These are phyloP conservation scores for Ptychadena robeensis DNA, from an alignment of 2,797 vertebrate species.

Conservation along the genomic window DNA sequence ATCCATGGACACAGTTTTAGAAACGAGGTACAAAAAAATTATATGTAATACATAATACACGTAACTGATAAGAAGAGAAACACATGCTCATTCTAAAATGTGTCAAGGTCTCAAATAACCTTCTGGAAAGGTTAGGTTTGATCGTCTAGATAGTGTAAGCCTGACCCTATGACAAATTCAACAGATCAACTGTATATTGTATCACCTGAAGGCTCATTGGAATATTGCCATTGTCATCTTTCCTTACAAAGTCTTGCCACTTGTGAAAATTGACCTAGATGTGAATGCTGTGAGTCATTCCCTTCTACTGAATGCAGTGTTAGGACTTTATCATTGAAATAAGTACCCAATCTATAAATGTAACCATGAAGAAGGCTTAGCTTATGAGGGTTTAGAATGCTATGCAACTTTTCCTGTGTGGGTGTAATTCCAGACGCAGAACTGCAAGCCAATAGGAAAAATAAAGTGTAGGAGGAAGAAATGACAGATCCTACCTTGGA, in stretches of 20 bases:
- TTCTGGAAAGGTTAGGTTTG: neutral
- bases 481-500: conserved; percentile 58
- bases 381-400: conserved; percentile 3
- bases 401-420: conserved; percentile 20
- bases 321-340: neutral
- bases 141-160: neutral
- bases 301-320: neutral
- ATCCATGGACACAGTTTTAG: neutral
- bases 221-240: conserved; percentile 30
- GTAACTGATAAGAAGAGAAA: neutral
- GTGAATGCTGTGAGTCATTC: neutral
- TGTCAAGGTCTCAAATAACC: conserved; percentile 11
- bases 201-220: conserved; percentile 20
- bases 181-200: neutral
- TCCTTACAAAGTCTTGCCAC: conserved; percentile 8
- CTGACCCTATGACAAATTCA: neutral
- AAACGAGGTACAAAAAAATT: conserved; percentile 4
- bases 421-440: conserved; percentile 39
- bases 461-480: conserved; percentile 36
- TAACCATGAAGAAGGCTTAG: neutral
- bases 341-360: neutral
- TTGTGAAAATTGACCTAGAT: neutral
- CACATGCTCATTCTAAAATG: neutral
- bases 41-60: too few species aligned
- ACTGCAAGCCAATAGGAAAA: conserved; percentile 31